Evolutionary conservation across 2,113 vertebrate species (phyloP).

Genomic region (Cyanocitta stelleri): DNA sequence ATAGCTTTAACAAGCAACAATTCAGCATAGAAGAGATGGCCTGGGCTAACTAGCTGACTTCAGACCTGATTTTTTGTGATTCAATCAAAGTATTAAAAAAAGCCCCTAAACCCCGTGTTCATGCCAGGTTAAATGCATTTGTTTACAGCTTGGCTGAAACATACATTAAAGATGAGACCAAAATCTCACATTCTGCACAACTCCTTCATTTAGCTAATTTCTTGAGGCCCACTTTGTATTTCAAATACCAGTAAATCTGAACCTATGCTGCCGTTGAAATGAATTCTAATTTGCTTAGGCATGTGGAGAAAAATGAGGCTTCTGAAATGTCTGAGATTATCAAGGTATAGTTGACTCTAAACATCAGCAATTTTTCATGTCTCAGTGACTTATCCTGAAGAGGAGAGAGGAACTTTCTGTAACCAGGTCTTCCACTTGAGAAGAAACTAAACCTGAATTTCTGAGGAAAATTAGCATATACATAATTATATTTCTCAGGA

Average conservation of each 20-base stretch:
- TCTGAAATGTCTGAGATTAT: not conserved
- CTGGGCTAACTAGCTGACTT: not conserved
- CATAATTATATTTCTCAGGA: slow-evolving; percentile 37
- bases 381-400: not conserved
- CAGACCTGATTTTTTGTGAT: not conserved
- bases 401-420: not conserved
- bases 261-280: not conserved
- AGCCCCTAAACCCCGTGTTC: not conserved
- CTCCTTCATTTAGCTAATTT: not conserved
- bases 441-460: not conserved
- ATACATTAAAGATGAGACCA: not conserved
- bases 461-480: slow-evolving; percentile 14
- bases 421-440: not conserved
- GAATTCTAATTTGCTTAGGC: not conserved
- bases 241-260: not conserved
- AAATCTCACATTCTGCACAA: not conserved
- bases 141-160: not conserved
- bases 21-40: not conserved
- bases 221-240: not conserved
- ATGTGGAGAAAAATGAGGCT: not conserved
- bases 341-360: not conserved
- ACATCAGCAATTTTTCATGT: not conserved
- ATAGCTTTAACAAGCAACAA: not conserved
- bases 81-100: not conserved
- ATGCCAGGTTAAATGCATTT: not conserved